Evolutionary conservation across 2,797 vertebrate species (phyloP).

Genomic region (Gephyroberyx darwinii): DNA sequence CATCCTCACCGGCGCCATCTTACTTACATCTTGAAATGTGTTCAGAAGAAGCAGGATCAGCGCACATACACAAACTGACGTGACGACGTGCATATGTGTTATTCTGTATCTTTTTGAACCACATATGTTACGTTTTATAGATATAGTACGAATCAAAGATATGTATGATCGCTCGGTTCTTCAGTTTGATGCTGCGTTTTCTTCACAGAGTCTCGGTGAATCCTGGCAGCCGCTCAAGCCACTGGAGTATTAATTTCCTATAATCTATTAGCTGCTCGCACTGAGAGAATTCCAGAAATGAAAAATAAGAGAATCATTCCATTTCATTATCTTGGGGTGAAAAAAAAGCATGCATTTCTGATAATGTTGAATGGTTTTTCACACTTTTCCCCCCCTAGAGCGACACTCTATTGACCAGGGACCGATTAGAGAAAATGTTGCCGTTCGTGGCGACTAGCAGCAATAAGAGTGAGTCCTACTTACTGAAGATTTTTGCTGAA

Average conservation of each 20-base stretch:
- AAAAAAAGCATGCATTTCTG: conserved; percentile 10
- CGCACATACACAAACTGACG: no score
- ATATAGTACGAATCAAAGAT: no score
- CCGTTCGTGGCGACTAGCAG: not conserved
- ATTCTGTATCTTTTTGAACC: no score
- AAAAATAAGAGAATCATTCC: not conserved
- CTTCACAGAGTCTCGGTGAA: not conserved
- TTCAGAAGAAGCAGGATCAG: no score
- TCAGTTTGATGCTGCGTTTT: no score
- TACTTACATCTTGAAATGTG: no score
- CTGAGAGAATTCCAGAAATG: conserved; percentile 10
- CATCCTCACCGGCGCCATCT: no score
- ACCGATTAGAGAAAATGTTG: conserved; percentile 4
- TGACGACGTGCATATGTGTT: no score
- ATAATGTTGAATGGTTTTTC: conserved; percentile 12
- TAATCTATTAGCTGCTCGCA: conserved; percentile 20
- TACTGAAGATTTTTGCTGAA: not conserved
- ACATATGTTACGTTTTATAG: no score
- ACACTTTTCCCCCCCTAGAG: not conserved
- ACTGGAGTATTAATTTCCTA: not conserved
- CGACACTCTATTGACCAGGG: not conserved
- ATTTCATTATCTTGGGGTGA: conserved; percentile 9
- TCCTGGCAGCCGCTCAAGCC: no score
- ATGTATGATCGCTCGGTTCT: no score
- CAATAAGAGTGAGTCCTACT: not conserved